Evolutionary conservation across 2,888 invertebrate species (phyloP).

Genomic region (Epistrophe grossulariae): DNA sequence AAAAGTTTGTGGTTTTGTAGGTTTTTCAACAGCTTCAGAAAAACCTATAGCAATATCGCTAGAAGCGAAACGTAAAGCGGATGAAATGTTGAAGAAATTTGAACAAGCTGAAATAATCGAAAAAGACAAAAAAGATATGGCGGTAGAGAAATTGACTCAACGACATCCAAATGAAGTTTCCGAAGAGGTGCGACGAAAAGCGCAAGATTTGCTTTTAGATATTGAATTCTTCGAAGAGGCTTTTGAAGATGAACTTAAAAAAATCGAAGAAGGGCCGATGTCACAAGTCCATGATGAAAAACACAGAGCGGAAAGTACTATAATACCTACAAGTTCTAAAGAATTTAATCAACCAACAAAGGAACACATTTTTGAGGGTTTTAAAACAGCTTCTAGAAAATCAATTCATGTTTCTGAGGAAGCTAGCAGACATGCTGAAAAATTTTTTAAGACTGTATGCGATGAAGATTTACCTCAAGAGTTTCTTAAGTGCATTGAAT

Average conservation of each 20-base stretch:
- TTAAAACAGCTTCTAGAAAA: constrained; percentile 77
- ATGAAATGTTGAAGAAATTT: constrained; percentile 26
- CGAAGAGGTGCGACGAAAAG: constrained; percentile 37
- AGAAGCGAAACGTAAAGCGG: constrained; percentile 63
- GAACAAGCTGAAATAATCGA: constrained; percentile 27
- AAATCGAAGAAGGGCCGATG: not conserved
- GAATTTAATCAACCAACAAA: not conserved
- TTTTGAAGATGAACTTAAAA: constrained; percentile 60
- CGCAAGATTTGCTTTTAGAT: constrained; percentile 46
- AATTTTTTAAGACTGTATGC: constrained; percentile 7
- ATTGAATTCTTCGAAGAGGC: constrained; percentile 61
- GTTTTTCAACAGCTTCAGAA: constrained; percentile 72
- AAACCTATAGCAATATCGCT: constrained; percentile 72
- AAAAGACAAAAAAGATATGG: constrained; percentile 25
- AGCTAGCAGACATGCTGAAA: constrained; percentile 67
- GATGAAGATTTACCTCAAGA: constrained; percentile 40
- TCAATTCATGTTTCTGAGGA: constrained; percentile 73
- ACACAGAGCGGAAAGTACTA: not conserved
- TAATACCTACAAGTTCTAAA: not conserved
- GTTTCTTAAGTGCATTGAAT: constrained; percentile 49
- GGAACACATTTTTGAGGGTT: constrained; percentile 48
- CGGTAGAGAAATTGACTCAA: not conserved
- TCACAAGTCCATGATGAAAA: not conserved
- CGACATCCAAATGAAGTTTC: constrained; percentile 5
- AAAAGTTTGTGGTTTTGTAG: constrained; percentile 10